Base-by-base conservation (phyloP, 2,888 invertebrate genomes). In the Deladenus siricidicola region DNA sequence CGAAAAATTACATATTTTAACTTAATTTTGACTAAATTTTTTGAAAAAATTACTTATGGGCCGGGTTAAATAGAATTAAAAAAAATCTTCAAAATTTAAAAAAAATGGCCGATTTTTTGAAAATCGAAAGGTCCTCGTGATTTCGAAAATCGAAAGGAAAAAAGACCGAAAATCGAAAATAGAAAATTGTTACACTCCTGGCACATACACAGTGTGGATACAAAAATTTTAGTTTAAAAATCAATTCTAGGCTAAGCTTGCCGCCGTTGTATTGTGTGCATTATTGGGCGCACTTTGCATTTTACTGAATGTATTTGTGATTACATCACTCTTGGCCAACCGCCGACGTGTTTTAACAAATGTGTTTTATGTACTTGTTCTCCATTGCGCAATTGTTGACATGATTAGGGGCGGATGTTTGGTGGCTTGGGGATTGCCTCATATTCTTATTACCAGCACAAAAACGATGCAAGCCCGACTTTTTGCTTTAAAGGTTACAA, bases 361-460 rank as follows among this genome's bases (percentile, higher is more conserved):
- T 58, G 77, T 78, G 24, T 77, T 77, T 70, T 76, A 76, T 62
- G 75, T 76, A 6, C 69, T 77, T 29, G 76, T 76, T 17, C 60
- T 77, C 4, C 77, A 77, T 51, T 77, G 77, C 59, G 72, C 75
- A n/a, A 58, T 76, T 44, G 72, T 77, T 26, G 77, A 77, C 51
- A 64, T 72, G 21, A 72, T 70, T 19, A 59, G 78, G 48, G 78
- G 76, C 30, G 56, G 64, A 6, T 77, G 78, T 63, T 62, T 77
- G 45, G 70, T 77, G 58, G 68, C 70, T 23, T 71, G 69, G 69
- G 67, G 70, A 14, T 57, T 65, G 62, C 71, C 70, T 8, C 65
- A 71, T 42, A 45, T 70, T 49, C 44, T 70, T 23, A 64, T 71
- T 28, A 66, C 63, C 47, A 63, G 50, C 34, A 58, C 68, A 52